phyloP scores from a whole-genome alignment of 1,140 invertebrate species.

The Caligus rogercresseyi region DNA sequence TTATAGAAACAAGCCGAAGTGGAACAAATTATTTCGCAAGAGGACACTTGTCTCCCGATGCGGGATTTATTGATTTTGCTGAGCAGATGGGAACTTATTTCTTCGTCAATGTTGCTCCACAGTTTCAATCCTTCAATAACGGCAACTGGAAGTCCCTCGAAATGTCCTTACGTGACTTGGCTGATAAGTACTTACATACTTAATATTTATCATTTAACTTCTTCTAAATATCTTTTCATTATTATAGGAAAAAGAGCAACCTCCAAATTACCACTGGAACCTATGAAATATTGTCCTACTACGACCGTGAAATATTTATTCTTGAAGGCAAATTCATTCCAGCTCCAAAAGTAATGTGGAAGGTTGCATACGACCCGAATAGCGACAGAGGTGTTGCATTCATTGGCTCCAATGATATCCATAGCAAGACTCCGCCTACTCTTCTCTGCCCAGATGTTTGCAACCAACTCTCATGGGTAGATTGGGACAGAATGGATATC shows the following conservation, averaged over 20 bases:
- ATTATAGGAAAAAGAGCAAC: background rate
- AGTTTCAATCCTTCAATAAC: constrained; percentile 25
- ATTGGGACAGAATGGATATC: constrained; percentile 20
- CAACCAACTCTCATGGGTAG: constrained; percentile 14
- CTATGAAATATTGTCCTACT: background rate
- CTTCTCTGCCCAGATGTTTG: constrained; percentile 21
- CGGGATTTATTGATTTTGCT: constrained; percentile 24
- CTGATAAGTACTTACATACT: background rate
- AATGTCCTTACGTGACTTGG: background rate
- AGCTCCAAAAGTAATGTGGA: constrained; percentile 23
- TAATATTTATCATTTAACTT: background rate
- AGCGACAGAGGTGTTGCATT: constrained; percentile 21
- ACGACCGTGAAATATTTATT: background rate
- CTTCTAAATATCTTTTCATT: background rate
- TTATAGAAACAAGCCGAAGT: background rate
- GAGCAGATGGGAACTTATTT: constrained; percentile 26
- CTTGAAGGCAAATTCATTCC: constrained; percentile 16
- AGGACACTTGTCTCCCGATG: constrained; percentile 25
- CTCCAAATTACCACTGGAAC: background rate
- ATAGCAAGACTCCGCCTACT: constrained; percentile 8
- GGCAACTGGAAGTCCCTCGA: constrained; percentile 43
- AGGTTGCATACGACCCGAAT: constrained; percentile 22
- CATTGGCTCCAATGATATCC: constrained; percentile 21
- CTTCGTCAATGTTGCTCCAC: constrained; percentile 26
- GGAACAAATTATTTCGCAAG: constrained; percentile 11